Percentiles rank a stretch among this genome's conserved stretches.
phyloP scores from a whole-genome alignment of 2,113 vertebrate genomes.

The Epinephelus moara region DNA sequence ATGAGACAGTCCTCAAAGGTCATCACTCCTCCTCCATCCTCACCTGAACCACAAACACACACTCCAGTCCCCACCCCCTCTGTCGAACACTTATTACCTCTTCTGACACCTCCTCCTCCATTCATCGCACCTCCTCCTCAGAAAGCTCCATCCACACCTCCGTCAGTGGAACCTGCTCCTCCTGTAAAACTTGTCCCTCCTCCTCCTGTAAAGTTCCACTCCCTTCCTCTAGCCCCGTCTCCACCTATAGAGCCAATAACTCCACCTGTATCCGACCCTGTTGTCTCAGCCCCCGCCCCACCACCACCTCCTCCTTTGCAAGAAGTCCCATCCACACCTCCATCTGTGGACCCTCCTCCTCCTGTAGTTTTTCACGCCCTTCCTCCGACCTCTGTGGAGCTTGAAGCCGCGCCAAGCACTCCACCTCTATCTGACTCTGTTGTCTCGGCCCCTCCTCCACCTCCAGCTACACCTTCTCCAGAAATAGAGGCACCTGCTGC shows the following conservation, averaged over 20 bases:
- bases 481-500: background rate
- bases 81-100: constrained; percentile 39
- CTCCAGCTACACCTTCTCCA: constrained; percentile 7
- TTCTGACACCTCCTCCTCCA: constrained; percentile 34
- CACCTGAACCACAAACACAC: constrained; percentile 7
- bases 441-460: constrained; percentile 7
- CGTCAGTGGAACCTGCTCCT: constrained; percentile 17
- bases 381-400: constrained; percentile 48
- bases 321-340: constrained; percentile 28
- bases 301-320: constrained; percentile 24
- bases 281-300: background rate
- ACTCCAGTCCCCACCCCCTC: constrained; percentile 30
- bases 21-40: background rate
- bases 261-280: background rate
- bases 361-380: constrained; percentile 62
- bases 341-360: constrained; percentile 27
- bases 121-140: constrained; percentile 10
- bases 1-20: constrained; percentile 69
- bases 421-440: background rate
- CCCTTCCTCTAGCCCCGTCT: constrained; percentile 48
- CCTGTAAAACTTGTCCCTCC: constrained; percentile 9
- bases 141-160: constrained; percentile 33
- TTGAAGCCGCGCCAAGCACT: constrained; percentile 14
- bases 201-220: constrained; percentile 58
- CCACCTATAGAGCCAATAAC: background rate